Conservation (phyloP, 2,888 invertebrate species). For the Drosophila longiperda region DNA sequence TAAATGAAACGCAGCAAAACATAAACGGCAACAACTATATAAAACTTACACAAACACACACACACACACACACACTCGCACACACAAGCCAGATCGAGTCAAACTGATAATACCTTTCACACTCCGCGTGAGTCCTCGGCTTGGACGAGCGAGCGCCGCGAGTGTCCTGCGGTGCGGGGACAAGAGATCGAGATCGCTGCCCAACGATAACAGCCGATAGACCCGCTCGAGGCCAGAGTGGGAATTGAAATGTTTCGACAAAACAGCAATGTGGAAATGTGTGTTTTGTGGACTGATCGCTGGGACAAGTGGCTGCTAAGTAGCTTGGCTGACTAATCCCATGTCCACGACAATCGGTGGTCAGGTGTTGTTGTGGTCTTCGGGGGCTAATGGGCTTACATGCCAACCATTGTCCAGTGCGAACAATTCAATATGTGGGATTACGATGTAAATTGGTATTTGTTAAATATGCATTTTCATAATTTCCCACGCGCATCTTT, state of each 20-base stretch:
- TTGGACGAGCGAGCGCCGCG: conserved; percentile 26
- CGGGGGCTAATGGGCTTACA: conserved; percentile 49
- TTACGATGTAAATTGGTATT: conserved; percentile 39
- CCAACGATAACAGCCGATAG: conserved; percentile 48
- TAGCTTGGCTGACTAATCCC: conserved; percentile 49
- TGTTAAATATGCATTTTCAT: conserved; percentile 43
- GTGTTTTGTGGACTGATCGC: conserved; percentile 25
- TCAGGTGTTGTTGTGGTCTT: conserved; percentile 46
- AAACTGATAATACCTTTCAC: conserved; percentile 78
- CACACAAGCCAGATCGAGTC: conserved; percentile 66
- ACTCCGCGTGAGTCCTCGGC: conserved; percentile 70
- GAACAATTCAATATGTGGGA: conserved; percentile 25
- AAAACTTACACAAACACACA: neutral
- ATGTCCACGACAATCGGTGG: conserved; percentile 46
- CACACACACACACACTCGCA: conserved; percentile 1
- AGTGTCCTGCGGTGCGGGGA: conserved; percentile 61
- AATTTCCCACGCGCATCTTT: conserved; percentile 68
- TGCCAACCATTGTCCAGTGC: conserved; percentile 26
- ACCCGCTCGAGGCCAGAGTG: conserved; percentile 15
- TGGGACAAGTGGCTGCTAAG: conserved; percentile 59
- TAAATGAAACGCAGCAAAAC: conserved; percentile 72
- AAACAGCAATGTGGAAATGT: neutral
- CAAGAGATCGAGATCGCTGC: conserved; percentile 46
- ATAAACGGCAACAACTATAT: conserved; percentile 68
- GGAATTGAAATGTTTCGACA: conserved; percentile 66